Base-by-base conservation (phyloP, 2,113 vertebrate species). In the Potamarius usumacintae region DNA sequence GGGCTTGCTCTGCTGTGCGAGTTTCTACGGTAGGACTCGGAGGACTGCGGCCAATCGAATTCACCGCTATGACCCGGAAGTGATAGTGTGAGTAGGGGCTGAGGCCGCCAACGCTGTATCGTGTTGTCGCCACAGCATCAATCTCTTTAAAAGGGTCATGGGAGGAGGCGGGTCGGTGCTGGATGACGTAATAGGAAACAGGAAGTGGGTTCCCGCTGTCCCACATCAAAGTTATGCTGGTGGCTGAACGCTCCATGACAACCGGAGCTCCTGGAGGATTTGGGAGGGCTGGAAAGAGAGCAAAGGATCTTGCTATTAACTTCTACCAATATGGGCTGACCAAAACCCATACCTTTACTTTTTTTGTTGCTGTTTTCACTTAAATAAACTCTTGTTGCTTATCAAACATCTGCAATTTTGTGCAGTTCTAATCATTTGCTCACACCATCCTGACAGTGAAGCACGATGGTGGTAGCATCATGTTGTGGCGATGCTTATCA, bases 51-150 rank as follows among this genome's bases (percentile, higher is more conserved):
- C 98, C 98, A 6, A 99, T 99, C 86, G 98, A 99, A 92, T 99
- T 99, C 34, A 99, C 97, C 22, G 98, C 98, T 81, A 99, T 96
- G 58, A 99, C 97, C 48, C 96, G 95, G 92, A 99, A 99, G 90
- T 99, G 97, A 50, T 99, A 99, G 84, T 99, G 97, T 0, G 98
- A 99, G 92, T 99, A 99, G 0, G 98, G 98, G 90, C 98, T 99
- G 65, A 99, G 96, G 30, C 98, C 98, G 10, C 98, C 98, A 22
- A 99, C 98, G 0, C 98, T 99, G 86, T 99, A 99, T 76, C 98
- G 97, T 0, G 98, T 99, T 7, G 98, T 99, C 22, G 98, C 98
- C 25, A 99, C 97, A 0, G 97, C 97, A 91, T 99, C 98, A 10
- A 99, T 99, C 95, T 99, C 98, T 91, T 99, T 99, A 86, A 97